A percentile compares a stretch with the other conserved stretches of the same genome.
Evolutionary conservation across 2,113 vertebrate genomes (phyloP).

Genomic region (Himantopus leucocephalus): DNA sequence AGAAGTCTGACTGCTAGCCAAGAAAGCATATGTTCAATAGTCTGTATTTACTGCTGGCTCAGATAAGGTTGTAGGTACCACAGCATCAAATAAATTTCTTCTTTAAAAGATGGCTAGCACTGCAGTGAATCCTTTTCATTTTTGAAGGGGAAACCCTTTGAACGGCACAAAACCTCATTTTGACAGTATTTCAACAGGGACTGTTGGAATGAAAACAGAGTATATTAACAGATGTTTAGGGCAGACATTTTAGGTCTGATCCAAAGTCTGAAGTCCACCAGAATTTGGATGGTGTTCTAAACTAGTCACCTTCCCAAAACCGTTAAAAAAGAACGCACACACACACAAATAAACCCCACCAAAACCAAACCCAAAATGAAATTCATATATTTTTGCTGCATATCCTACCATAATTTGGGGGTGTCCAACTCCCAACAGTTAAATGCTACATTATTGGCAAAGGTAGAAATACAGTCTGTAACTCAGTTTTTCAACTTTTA

Average conservation of each 20-base stretch:
- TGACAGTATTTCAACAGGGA: background rate
- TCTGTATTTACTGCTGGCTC: background rate
- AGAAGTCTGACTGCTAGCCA: constrained; percentile 38
- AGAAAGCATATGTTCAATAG: constrained; percentile 25
- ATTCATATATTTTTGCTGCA: background rate
- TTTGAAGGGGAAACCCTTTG: background rate
- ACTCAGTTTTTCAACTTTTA: background rate
- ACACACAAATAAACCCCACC: rapidly evolving
- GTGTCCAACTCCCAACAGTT: background rate
- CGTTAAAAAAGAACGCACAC: background rate
- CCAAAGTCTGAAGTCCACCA: background rate
- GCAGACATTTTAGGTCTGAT: background rate
- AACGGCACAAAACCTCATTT: background rate
- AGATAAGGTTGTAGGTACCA: background rate
- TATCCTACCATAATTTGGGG: background rate
- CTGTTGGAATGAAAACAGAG: background rate
- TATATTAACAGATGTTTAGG: background rate
- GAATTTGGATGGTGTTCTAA: background rate
- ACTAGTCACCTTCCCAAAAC: background rate
- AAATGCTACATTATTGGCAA: background rate
- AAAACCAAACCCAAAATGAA: background rate
- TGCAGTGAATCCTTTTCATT: background rate
- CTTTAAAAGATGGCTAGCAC: background rate
- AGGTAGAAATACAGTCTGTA: background rate
- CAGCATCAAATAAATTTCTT: background rate